Evolutionary conservation across 2,797 vertebrate species (phyloP).

Genomic region (Sebastes trivittatus): DNA sequence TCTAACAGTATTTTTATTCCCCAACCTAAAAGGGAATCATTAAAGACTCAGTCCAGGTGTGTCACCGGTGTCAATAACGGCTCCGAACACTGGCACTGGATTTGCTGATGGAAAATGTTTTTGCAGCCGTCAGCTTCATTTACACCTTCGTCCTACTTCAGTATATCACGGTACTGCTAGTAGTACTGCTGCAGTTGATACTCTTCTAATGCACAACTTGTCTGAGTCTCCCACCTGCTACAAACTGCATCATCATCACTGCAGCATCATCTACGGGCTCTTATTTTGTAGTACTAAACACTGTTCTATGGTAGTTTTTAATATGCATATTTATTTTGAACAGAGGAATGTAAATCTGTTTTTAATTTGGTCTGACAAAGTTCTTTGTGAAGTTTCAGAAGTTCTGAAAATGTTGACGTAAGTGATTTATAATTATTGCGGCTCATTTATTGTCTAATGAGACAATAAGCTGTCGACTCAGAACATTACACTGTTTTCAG

Average conservation of each 20-base stretch:
- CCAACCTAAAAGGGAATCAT: slow-evolving; percentile 18
- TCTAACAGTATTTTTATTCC: slow-evolving; percentile 39
- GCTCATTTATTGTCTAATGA: slow-evolving; percentile 6
- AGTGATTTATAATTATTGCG: neutral
- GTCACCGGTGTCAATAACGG: slow-evolving; percentile 1
- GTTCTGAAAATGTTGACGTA: neutral
- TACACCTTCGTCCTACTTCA: neutral
- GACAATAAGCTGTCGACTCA: neutral
- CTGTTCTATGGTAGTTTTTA: neutral
- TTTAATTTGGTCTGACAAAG: neutral
- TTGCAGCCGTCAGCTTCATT: neutral
- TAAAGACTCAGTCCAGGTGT: slow-evolving; percentile 38
- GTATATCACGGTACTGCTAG: neutral
- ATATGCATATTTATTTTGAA: neutral
- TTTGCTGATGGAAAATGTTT: slow-evolving; percentile 12
- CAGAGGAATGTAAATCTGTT: neutral
- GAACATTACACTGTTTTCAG: neutral
- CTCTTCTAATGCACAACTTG: neutral
- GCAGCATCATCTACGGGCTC: neutral
- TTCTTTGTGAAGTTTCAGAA: neutral
- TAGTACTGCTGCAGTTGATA: neutral
- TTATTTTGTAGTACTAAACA: neutral
- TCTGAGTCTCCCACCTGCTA: neutral
- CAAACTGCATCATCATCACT: neutral
- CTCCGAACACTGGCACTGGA: neutral